These are phyloP conservation scores for Amblyjoppa proteus DNA, from an alignment of 2,888 invertebrate species.

Conservation along the genomic window DNA sequence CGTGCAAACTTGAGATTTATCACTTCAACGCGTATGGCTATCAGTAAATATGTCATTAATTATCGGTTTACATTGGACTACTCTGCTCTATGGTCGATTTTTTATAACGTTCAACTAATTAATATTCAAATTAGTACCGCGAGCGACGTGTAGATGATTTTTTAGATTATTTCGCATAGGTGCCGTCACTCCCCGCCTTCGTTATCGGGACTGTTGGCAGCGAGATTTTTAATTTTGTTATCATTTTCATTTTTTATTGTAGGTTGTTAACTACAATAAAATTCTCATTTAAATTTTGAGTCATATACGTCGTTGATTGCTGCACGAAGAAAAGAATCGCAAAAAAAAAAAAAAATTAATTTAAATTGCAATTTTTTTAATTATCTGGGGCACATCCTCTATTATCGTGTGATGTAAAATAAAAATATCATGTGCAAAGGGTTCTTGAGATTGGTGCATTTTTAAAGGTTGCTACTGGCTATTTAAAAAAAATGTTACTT, in stretches of 20 bases:
- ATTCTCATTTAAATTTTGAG: too few species aligned
- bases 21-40: constrained; percentile 43
- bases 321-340: too few species aligned
- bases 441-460: too few species aligned
- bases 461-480: too few species aligned
- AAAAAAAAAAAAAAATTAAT: too few species aligned
- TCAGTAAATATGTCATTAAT: constrained; percentile 61
- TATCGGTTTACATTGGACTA: constrained; percentile 38
- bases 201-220: constrained; percentile 23
- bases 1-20: constrained; percentile 54
- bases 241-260: neutral
- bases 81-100: constrained; percentile 18
- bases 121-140: constrained; percentile 61
- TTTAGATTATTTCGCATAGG: constrained; percentile 52
- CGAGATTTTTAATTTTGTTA: neutral
- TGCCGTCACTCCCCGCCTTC: constrained; percentile 27
- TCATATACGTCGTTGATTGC: too few species aligned
- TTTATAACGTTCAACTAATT: constrained; percentile 37
- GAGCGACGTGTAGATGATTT: constrained; percentile 56
- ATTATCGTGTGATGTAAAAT: too few species aligned
- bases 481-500: too few species aligned
- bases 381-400: too few species aligned
- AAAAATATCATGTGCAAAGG: too few species aligned
- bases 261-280: too few species aligned
- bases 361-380: too few species aligned